phyloP scores from a whole-genome alignment of 1,140 invertebrate species.

The Mesaphorura yosii region DNA sequence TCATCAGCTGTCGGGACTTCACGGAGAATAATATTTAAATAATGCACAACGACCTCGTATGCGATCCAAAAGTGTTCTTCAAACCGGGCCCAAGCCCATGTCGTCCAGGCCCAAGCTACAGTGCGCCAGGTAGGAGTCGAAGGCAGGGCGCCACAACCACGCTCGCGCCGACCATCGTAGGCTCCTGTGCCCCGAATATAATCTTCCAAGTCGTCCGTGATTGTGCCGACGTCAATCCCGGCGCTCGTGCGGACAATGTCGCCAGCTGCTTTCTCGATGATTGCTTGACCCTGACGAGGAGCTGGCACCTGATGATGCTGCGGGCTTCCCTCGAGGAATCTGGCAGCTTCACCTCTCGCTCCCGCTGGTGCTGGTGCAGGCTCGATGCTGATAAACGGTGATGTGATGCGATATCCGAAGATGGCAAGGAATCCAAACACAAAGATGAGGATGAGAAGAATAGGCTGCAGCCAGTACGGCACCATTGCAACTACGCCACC shows the following conservation, averaged over 20 bases:
- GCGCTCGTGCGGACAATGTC: neutral
- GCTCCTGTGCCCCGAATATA: neutral
- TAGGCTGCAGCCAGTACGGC: slow-evolving; percentile 17
- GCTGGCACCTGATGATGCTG: neutral
- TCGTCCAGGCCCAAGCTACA: too few species aligned
- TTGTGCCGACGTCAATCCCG: neutral
- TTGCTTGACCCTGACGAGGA: neutral
- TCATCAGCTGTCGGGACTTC: too few species aligned
- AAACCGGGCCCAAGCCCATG: too few species aligned
- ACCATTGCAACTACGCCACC: neutral
- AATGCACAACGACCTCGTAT: too few species aligned
- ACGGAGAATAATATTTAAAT: too few species aligned
- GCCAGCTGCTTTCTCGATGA: neutral
- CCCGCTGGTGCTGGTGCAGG: neutral
- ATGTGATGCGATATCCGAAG: slow-evolving; percentile 13
- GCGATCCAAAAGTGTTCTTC: too few species aligned
- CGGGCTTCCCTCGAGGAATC: neutral
- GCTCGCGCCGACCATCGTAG: too few species aligned
- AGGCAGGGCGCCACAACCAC: too few species aligned
- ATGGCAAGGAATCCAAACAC: slow-evolving; percentile 13
- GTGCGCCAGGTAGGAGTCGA: too few species aligned
- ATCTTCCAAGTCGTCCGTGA: slow-evolving; percentile 4
- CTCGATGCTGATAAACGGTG: slow-evolving; percentile 14
- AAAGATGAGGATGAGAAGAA: slow-evolving; percentile 12
- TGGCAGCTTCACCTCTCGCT: too few species aligned